phyloP scores from a whole-genome alignment of 2,888 invertebrate species.

The Aethes cnicana region DNA sequence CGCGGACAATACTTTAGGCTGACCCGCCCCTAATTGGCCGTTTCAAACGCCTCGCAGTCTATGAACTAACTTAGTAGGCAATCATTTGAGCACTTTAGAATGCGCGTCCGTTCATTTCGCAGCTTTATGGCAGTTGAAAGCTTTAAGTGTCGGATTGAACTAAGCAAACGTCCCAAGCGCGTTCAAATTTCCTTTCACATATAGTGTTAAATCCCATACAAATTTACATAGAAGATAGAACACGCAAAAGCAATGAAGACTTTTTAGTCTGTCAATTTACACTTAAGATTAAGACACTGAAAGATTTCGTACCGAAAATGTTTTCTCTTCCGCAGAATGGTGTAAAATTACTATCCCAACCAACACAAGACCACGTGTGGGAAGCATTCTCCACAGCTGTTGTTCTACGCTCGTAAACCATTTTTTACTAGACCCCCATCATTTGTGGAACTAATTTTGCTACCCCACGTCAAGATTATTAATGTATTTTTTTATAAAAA shows the following conservation, averaged over 20 bases:
- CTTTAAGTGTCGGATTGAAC: too few relatives aligned
- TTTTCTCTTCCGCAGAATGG: not conserved
- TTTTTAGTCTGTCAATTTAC: too few relatives aligned
- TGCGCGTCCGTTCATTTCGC: too few relatives aligned
- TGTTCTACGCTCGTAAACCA: not conserved
- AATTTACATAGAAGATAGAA: too few relatives aligned
- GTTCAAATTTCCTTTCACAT: too few relatives aligned
- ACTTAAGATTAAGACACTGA: too few relatives aligned
- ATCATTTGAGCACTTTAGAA: not conserved
- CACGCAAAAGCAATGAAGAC: too few relatives aligned
- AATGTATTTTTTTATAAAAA: not conserved
- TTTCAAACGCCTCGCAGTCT: not conserved
- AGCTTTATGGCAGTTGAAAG: too few relatives aligned
- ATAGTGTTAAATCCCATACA: too few relatives aligned
- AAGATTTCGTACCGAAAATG: not conserved
- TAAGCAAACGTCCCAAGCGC: too few relatives aligned
- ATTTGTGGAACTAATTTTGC: constrained; percentile 7
- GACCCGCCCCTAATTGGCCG: constrained; percentile 23
- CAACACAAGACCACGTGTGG: constrained; percentile 11
- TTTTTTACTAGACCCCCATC: constrained; percentile 1
- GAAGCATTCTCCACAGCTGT: constrained; percentile 14
- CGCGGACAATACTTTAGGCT: constrained; percentile 25
- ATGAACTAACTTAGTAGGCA: not conserved
- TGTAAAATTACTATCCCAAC: not conserved
- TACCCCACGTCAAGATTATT: constrained; percentile 8